Conservation (phyloP, 1,140 invertebrate genomes). For the Dreissena rostriformis region DNA sequence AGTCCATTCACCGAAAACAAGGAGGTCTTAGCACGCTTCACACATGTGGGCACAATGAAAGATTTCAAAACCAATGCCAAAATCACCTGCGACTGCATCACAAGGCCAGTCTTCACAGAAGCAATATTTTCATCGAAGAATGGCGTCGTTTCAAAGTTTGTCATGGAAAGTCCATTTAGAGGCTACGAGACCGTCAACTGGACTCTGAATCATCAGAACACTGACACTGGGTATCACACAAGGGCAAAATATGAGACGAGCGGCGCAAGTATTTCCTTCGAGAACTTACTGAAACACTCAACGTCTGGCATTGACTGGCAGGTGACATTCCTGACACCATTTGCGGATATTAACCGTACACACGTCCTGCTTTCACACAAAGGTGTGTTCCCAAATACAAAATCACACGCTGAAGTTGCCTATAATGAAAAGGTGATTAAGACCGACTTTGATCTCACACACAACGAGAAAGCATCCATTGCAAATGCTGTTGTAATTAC, state of each 20-base stretch:
- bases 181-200: slow-evolving; percentile 63
- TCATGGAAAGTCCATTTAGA: slow-evolving; percentile 59
- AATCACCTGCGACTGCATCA: slow-evolving; percentile 41
- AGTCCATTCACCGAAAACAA: slow-evolving; percentile 58
- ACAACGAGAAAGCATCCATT: slow-evolving; percentile 9
- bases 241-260: slow-evolving; percentile 62
- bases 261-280: slow-evolving; percentile 60
- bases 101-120: slow-evolving; percentile 48
- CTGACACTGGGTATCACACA: slow-evolving; percentile 53
- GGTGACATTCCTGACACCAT: slow-evolving; percentile 44
- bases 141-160: slow-evolving; percentile 37
- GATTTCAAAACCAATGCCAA: slow-evolving; percentile 49
- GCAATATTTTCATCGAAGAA: slow-evolving; percentile 30
- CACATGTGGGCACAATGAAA: slow-evolving; percentile 34
- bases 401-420: slow-evolving; percentile 26
- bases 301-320: slow-evolving; percentile 37
- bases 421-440: slow-evolving; percentile 28
- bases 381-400: slow-evolving; percentile 46
- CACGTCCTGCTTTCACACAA: slow-evolving; percentile 37
- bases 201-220: slow-evolving; percentile 57
- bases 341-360: slow-evolving; percentile 20
- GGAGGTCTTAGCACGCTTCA: slow-evolving; percentile 33
- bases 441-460: slow-evolving; percentile 20
- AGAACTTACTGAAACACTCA: slow-evolving; percentile 49
- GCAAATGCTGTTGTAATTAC: slow-evolving; percentile 17